Evolutionary conservation across 2,888 invertebrate genomes (phyloP).

Genomic region (Endotricha flammealis): DNA sequence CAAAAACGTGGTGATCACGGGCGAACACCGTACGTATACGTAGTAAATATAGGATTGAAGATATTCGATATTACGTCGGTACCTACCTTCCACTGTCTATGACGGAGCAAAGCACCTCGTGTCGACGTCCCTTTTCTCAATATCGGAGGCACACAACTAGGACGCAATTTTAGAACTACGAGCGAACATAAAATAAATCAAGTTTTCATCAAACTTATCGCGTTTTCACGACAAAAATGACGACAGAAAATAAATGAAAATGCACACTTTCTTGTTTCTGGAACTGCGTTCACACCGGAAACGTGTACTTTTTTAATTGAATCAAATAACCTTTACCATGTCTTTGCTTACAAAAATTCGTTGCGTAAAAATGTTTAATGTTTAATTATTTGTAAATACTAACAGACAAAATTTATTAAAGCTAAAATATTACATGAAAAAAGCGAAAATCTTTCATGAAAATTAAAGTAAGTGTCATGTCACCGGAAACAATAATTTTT

Average conservation of each 20-base stretch:
- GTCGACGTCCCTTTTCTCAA: conserved; percentile 42
- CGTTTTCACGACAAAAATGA: conserved; percentile 64
- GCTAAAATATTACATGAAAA: conserved; percentile 23
- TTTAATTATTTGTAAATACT: conserved; percentile 38
- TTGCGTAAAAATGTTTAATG: conserved; percentile 53
- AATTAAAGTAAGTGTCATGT: conserved; percentile 27
- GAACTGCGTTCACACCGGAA: conserved; percentile 75
- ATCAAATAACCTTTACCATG: conserved; percentile 44
- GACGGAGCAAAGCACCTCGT: conserved; percentile 63
- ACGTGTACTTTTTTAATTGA: conserved; percentile 57
- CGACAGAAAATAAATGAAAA: conserved; percentile 77
- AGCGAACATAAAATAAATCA: conserved; percentile 59
- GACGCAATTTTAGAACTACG: conserved; percentile 41
- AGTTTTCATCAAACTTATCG: conserved; percentile 57
- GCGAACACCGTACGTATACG: conserved; percentile 45
- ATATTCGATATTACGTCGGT: conserved; percentile 63
- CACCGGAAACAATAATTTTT: conserved; percentile 11
- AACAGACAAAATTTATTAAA: conserved; percentile 38
- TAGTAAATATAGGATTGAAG: conserved; percentile 58
- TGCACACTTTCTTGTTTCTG: conserved; percentile 72
- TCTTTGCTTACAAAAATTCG: conserved; percentile 37
- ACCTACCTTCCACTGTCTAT: conserved; percentile 69
- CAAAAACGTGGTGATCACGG: conserved; percentile 72
- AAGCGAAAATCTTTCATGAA: conserved; percentile 30
- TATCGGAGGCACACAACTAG: conserved; percentile 41